Evolutionary conservation across 2,113 vertebrate species (phyloP), one percentile per base, ranked within the genome.

Genomic region (Cebidichthys violaceus): DNA sequence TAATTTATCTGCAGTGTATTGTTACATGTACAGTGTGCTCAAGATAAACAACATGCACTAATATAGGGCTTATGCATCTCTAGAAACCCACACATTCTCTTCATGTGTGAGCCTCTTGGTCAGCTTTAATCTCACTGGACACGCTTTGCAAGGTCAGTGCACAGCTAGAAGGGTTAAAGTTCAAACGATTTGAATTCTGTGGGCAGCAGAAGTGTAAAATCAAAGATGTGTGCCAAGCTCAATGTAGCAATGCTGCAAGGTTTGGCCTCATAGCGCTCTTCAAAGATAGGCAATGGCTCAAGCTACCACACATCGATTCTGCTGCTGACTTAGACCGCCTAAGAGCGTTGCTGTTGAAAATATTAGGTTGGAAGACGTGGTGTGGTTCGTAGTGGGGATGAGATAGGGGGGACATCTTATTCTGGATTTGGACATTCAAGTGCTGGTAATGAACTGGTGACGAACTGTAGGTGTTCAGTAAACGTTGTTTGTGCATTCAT

Each of bases 111-210:
- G 18, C 24, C 18, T 60, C 24, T 64, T 33, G 67, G 55, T 79
- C 17, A 43, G 66, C 54, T 70, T 33, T 29, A 43, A 37, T 83
- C 61, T 67, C 39, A 37, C 29, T 33, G 80, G 69, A 61, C 29
- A 8, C 9, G 6, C 31, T 84, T 81, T 64, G 39, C 43, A 45
- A 84, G 79, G 80, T 90, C 78, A 74, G 27, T 55, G 11, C 45
- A 62, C 33, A 29, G 68, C 47, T 8, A 68, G 29, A 55, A 20
- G 61, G 33, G 59, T 54, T 33, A 2, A 37, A 81, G 43, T 65
- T 79, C 27, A 81, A 77, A 64, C 73, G 41, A 75, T 71, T 50
- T 59, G 0, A 83, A 79, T 67, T 78, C 29, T 61, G 64, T 10
- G 60, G 11, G 71, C 65, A 59, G 79, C 11, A 74, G 15, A 73